Evolutionary conservation across 64 coral and sea anemone genomes (phyloP), one percentile per base, ranked within the genome.

Genomic region (Pocillopora damicornis): DNA sequence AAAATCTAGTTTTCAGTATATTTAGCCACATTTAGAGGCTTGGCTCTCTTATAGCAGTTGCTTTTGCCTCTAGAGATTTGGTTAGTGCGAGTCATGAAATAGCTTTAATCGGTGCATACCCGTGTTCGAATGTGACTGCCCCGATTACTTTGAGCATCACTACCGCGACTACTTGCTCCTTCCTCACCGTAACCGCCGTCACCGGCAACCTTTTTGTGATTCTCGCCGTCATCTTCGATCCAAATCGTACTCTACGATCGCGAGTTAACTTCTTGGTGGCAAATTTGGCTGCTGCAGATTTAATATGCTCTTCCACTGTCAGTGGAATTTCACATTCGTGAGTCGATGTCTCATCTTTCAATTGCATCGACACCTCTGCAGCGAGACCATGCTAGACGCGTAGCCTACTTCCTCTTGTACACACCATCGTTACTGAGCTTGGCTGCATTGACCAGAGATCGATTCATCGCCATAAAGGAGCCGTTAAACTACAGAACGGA

Each of bases 381-480:
- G 26, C 75, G 75, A 77, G 75, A 86, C 17, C 79, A 75, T 42
- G 69, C 89, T 0, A 82, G 89, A 60, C 91, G 92, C 5, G 62
- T 96, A 76, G 80, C 76, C 14, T 88, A 71, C 20, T 96, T 96
- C 51, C 84, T 96, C 1, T 92, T 91, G 0, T 79, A 71, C 25
- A 96, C 91, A 0, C 91, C 91, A 11, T 96, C 94, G 37, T 45
- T 96, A n/a, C 64, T 95, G 4, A 93, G 97, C 62, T 79, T 99
- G 63, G 84, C 90, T 25, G 93, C 78, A 14, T 17, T 99, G 9
- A 88, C 93, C 13, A 37, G 93, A 36, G 97, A 99, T 37, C 90
- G 97, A 81, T 91, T 95, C 66, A 80, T 98, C 14, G 96, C 96
- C 0, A 87, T 98, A 36, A 83, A 90, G 18, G 79, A 83, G 22